Conservation (phyloP, 2,797 vertebrate genomes). For the Oryzias dopingdopingensis region DNA sequence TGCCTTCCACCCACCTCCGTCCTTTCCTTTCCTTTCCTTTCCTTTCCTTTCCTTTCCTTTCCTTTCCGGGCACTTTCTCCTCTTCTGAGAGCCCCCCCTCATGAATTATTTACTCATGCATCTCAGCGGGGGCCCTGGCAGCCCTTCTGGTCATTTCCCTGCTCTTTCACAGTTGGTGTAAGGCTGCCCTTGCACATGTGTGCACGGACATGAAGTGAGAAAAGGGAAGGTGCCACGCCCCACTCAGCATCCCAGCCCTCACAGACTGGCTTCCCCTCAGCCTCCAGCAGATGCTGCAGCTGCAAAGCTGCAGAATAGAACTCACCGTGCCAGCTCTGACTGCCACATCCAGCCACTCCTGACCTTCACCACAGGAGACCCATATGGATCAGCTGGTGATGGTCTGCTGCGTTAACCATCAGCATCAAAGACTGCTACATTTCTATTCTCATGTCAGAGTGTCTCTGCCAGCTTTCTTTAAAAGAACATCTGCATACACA, state of each 20-base stretch:
- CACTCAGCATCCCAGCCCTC: constrained; percentile 19
- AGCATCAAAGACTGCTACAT: too few relatives aligned
- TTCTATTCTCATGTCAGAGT: too few relatives aligned
- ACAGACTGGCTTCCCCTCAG: constrained; percentile 8
- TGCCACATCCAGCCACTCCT: constrained; percentile 24
- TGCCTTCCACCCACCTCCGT: constrained; percentile 5
- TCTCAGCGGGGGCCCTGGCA: constrained; percentile 35
- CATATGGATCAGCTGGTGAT: too few relatives aligned
- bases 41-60: constrained; percentile 1
- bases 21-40: neutral
- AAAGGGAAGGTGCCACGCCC: constrained; percentile 41
- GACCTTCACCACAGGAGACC: too few relatives aligned
- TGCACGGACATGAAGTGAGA: constrained; percentile 9
- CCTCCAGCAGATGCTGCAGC: too few relatives aligned
- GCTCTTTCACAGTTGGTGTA: neutral
- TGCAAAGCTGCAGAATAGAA: too few relatives aligned
- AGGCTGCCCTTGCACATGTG: neutral
- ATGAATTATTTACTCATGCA: constrained; percentile 69
- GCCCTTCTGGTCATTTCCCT: constrained; percentile 21
- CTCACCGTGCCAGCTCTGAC: neutral
- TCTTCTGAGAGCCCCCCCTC: constrained; percentile 57
- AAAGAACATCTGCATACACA: too few relatives aligned
- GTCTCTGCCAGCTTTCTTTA: too few relatives aligned
- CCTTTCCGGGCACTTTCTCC: constrained; percentile 53
- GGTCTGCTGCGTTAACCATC: too few relatives aligned